Conservation (phyloP, 2,888 invertebrate genomes). For the Calliphora vomitoria region DNA sequence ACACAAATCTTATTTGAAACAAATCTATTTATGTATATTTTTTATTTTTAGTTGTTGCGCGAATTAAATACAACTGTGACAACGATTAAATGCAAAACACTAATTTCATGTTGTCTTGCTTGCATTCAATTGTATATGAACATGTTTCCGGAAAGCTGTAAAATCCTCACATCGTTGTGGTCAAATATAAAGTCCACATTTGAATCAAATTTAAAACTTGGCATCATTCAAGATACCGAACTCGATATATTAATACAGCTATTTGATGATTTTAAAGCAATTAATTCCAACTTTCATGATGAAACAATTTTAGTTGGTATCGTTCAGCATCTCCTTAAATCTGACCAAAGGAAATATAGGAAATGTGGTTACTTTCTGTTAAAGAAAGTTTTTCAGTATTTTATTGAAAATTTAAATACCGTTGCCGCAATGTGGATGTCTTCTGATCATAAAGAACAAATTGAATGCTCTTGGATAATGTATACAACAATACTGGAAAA, state of each 20-base stretch:
- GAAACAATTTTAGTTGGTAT: constrained; percentile 74
- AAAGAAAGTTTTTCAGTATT: constrained; percentile 74
- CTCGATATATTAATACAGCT: constrained; percentile 78
- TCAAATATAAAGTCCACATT: constrained; percentile 38
- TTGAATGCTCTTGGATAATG: constrained; percentile 76
- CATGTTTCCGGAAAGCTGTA: constrained; percentile 75
- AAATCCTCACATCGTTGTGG: constrained; percentile 78
- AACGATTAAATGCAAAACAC: constrained; percentile 49
- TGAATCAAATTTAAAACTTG: constrained; percentile 67
- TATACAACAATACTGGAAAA: constrained; percentile 81
- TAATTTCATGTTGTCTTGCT: constrained; percentile 77
- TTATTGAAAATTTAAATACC: neutral
- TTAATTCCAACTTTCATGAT: constrained; percentile 71
- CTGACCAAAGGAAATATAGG: constrained; percentile 77
- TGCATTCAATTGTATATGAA: constrained; percentile 78
- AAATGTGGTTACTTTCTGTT: constrained; percentile 79
- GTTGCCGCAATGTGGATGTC: constrained; percentile 21
- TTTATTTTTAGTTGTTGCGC: constrained; percentile 21
- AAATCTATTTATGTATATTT: neutral
- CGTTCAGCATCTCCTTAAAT: constrained; percentile 76
- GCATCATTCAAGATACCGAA: constrained; percentile 61
- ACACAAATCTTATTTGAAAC: too few relatives aligned
- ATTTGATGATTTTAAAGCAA: constrained; percentile 77
- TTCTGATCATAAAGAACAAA: constrained; percentile 17
- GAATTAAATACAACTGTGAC: constrained; percentile 30